A percentile compares a stretch with the other conserved stretches of the same genome.
Evolutionary conservation across 2,113 vertebrate genomes (phyloP).

Genomic region (Leptodactylus fuscus): DNA sequence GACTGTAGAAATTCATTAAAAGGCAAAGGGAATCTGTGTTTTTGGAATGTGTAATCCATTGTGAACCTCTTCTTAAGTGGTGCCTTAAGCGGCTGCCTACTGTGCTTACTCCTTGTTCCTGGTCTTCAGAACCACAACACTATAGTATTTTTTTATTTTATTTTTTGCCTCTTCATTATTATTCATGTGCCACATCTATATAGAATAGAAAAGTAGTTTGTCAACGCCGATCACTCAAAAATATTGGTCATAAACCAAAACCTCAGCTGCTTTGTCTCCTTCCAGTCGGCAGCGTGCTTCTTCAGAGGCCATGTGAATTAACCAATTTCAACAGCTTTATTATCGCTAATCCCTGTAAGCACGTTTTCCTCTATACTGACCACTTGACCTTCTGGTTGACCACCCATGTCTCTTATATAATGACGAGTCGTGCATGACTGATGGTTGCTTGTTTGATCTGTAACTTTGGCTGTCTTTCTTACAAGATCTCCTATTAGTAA

Average conservation of each 20-base stretch:
- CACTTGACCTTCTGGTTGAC: not conserved
- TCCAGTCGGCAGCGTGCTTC: not conserved
- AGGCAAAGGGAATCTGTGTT: no score
- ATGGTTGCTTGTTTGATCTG: not conserved
- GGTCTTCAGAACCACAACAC: not conserved
- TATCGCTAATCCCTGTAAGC: not conserved
- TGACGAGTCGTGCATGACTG: not conserved
- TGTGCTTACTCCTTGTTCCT: not conserved
- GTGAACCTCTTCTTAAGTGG: no score
- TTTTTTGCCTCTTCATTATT: no score
- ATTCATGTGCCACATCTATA: no score
- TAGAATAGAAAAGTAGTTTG: not conserved
- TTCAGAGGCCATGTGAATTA: not conserved
- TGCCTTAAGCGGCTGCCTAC: no score
- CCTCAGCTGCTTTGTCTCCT: not conserved
- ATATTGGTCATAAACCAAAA: not conserved
- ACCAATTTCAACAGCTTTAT: not conserved
- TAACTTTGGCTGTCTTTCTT: not conserved
- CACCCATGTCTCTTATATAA: not conserved
- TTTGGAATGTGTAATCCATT: not conserved
- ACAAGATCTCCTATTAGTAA: constrained; percentile 5
- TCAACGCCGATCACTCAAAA: not conserved
- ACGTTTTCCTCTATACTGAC: not conserved
- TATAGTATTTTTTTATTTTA: not conserved
- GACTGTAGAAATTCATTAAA: no score